A percentile compares a stretch with the other conserved stretches of the same genome.
phyloP scores from a whole-genome alignment of 2,113 vertebrate genomes.

The Scytalopus superciliaris region DNA sequence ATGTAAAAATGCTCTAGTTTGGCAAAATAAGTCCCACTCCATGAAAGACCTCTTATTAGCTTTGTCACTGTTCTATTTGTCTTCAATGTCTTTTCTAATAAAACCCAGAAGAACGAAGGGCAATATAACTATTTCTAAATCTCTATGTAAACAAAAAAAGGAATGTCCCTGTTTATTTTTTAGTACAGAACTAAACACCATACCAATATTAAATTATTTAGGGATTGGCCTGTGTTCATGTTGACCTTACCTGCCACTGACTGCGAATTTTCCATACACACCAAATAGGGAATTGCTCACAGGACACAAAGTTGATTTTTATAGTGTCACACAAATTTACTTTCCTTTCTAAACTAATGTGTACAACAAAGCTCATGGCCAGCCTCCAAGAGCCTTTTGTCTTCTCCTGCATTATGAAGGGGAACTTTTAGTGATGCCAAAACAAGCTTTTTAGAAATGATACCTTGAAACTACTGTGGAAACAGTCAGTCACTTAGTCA shows the following conservation, averaged over 20 bases:
- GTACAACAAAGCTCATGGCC: neutral
- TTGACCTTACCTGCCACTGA: neutral
- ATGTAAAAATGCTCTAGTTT: slow-evolving; percentile 14
- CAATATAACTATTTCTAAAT: slow-evolving; percentile 16
- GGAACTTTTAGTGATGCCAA: neutral
- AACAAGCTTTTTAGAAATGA: neutral
- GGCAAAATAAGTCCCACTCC: neutral
- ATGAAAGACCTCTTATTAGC: slow-evolving; percentile 15
- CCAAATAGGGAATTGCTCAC: neutral
- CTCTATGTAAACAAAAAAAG: neutral
- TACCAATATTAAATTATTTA: neutral
- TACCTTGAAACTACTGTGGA: neutral
- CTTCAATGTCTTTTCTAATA: slow-evolving; percentile 25
- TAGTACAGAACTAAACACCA: neutral
- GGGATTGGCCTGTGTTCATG: neutral
- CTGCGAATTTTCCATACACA: neutral
- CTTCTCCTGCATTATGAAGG: neutral
- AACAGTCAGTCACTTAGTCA: neutral
- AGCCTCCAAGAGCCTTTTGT: neutral
- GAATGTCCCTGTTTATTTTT: neutral
- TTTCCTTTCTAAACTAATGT: neutral
- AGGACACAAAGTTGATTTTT: neutral
- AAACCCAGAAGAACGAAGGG: slow-evolving; percentile 19
- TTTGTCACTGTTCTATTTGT: slow-evolving; percentile 42
- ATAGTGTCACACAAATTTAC: neutral